These are phyloP conservation scores for Caenorhabditis auriculariae DNA, from an alignment of 2,888 invertebrate genomes.

Conservation along the genomic window DNA sequence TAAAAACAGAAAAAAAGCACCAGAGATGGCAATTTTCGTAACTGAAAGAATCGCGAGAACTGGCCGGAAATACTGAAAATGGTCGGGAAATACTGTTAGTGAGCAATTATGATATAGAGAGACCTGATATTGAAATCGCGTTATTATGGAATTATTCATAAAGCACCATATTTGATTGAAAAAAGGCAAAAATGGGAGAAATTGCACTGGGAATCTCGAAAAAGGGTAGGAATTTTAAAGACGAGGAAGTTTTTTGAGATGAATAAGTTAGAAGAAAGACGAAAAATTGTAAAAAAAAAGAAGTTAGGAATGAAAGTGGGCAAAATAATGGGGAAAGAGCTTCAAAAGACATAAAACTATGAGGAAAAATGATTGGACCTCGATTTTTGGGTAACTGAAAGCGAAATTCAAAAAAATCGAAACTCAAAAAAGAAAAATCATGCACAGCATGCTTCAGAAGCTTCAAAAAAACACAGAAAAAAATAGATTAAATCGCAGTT, in stretches of 20 bases:
- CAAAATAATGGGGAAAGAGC: background rate
- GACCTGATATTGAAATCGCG: background rate
- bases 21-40: background rate
- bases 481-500: slow-evolving; percentile 54
- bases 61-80: background rate
- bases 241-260: background rate
- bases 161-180: no score
- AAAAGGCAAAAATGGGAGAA: no score
- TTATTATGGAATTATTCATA: background rate
- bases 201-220: background rate
- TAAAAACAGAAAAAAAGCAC: background rate
- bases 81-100: background rate
- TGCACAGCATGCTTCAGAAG: background rate
- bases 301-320: slow-evolving; percentile 2
- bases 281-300: background rate
- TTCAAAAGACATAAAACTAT: background rate
- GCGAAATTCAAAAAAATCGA: background rate
- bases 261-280: background rate
- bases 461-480: background rate
- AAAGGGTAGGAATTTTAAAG: slow-evolving; percentile 1
- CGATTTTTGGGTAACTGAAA: slow-evolving; percentile 1
- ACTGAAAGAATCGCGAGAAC: background rate
- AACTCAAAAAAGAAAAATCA: slow-evolving; percentile 2
- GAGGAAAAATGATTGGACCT: background rate
- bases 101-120: background rate